Evolutionary conservation across 2,113 vertebrate genomes (phyloP).

Genomic region (Austrofundulus limnaeus): DNA sequence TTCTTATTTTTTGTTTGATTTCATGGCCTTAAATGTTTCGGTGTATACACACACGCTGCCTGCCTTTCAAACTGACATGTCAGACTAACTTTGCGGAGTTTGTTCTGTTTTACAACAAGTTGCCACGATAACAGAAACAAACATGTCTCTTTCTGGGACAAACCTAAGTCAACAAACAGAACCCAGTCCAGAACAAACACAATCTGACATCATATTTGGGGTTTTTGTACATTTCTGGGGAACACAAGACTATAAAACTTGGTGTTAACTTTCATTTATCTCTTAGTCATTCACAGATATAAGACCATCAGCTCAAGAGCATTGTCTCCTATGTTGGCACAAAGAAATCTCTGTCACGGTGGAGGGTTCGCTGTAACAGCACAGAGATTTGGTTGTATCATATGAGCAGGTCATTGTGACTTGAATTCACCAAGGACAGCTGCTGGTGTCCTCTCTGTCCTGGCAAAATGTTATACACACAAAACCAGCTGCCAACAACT

Average conservation of each 20-base stretch:
- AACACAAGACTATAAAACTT: background rate
- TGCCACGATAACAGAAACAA: background rate
- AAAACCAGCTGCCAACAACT: conserved; percentile 35
- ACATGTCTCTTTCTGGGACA: background rate
- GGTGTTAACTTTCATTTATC: background rate
- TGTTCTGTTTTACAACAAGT: background rate
- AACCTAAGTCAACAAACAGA: background rate
- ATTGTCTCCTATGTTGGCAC: background rate
- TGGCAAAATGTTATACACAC: conserved; percentile 1
- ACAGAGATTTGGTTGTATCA: conserved; percentile 27
- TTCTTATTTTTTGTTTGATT: no score
- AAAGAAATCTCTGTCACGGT: background rate
- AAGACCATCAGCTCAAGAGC: background rate
- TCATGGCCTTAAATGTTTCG: background rate
- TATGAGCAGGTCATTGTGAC: conserved; percentile 25
- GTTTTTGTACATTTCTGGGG: background rate
- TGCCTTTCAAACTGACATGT: background rate
- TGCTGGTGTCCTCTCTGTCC: conserved; percentile 16
- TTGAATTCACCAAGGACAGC: conserved; percentile 14
- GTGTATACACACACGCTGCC: no score
- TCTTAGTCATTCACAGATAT: background rate
- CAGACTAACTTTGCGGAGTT: background rate
- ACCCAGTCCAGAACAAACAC: background rate
- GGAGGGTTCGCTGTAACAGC: conserved; percentile 9
- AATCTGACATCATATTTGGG: background rate